Evolutionary conservation across 1,140 invertebrate genomes (phyloP).

Genomic region (Triops longicaudatus): DNA sequence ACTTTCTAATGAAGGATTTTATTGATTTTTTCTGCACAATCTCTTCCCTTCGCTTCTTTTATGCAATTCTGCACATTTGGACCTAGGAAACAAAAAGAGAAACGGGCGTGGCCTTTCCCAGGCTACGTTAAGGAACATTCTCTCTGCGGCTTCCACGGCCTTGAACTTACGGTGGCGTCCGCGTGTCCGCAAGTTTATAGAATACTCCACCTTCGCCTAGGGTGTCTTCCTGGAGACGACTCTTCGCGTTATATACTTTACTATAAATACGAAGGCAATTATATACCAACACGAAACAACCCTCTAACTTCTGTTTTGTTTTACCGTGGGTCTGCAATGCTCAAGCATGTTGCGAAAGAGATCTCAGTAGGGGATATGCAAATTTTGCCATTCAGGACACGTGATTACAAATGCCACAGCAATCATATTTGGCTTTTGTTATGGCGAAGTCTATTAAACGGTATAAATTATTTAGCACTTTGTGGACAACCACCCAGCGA

Average conservation of each 20-base stretch:
- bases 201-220: not conserved
- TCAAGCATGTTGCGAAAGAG: not conserved
- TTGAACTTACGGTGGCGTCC: conserved; percentile 2
- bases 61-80: not conserved
- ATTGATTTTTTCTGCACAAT: not conserved
- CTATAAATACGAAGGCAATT: not conserved
- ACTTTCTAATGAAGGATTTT: not conserved
- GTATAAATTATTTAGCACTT: not conserved
- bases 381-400: not conserved
- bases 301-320: not conserved
- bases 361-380: not conserved
- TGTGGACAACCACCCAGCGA: not conserved
- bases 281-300: not conserved
- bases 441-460: not conserved
- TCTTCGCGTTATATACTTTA: not conserved
- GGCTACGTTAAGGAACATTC: not conserved
- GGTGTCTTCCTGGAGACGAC: not conserved
- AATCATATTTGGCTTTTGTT: not conserved
- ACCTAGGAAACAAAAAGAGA: not conserved
- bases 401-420: not conserved
- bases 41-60: not conserved
- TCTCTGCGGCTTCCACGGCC: not conserved
- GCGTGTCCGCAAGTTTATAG: not conserved
- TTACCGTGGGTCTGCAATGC: not conserved
- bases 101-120: not conserved